These are phyloP conservation scores for Camponotus pennsylvanicus DNA, from an alignment of 1,140 invertebrate species.

Conservation along the genomic window DNA sequence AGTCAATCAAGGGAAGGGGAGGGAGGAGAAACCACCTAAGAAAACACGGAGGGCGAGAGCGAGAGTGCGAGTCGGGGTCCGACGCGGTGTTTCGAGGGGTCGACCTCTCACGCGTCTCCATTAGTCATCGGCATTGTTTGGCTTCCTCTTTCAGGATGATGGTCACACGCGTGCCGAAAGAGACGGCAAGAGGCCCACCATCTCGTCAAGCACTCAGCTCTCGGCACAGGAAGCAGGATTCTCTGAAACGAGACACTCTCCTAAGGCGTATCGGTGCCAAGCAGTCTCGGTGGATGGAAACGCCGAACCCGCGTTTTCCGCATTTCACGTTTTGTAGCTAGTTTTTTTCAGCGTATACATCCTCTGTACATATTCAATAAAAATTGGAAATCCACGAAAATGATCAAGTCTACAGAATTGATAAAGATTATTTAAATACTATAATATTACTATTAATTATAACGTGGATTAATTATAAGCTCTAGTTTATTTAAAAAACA, in stretches of 20 bases:
- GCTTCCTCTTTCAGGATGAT: constrained; percentile 58
- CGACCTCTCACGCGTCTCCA: constrained; percentile 48
- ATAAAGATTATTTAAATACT: neutral
- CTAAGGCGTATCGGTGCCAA: constrained; percentile 52
- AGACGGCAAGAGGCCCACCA: constrained; percentile 25
- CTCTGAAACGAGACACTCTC: constrained; percentile 68
- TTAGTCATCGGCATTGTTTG: constrained; percentile 73
- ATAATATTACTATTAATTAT: neutral
- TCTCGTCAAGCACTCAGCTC: constrained; percentile 15
- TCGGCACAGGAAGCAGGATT: constrained; percentile 67
- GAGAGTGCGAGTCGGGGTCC: neutral
- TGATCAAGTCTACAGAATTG: neutral
- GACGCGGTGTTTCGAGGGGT: neutral
- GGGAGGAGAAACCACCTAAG: constrained; percentile 40
- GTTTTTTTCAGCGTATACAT: neutral
- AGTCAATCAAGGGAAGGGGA: constrained; percentile 33
- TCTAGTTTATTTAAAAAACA: too few species aligned
- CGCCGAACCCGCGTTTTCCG: constrained; percentile 26
- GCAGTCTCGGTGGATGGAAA: constrained; percentile 57
- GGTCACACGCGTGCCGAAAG: constrained; percentile 39
- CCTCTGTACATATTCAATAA: neutral
- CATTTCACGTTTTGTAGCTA: neutral
- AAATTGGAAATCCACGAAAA: neutral
- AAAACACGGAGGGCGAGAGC: constrained; percentile 46
- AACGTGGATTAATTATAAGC: too few species aligned